Base-by-base conservation (phyloP, 2,888 invertebrate species). In the Callyntrura guangdongensis region DNA sequence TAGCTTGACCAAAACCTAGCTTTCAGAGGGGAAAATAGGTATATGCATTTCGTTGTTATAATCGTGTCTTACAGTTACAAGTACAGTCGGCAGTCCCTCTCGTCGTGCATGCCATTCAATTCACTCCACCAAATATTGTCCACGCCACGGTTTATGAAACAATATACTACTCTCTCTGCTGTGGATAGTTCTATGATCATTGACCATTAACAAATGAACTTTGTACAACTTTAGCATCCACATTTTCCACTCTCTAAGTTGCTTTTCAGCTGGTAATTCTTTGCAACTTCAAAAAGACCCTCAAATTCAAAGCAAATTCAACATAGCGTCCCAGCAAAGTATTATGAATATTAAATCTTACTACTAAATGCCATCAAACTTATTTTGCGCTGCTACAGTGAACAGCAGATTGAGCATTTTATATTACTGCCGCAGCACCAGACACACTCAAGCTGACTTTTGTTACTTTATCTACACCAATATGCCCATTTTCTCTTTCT, bases 381-480 rank as follows among this genome's bases (percentile, higher is more conserved):
- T 36, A 36, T 36, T 36, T 36, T 36, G 36, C 36, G 6, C 36
- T 36, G 36, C 36, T 36, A 36, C 36, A 36, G 36, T 36, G 36
- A 36, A 6, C 36, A 36, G 36, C 2, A 36, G 36, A 36, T 53
- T n/a, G n/a, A 53, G 53, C 14, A 53, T 12, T 53, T 53, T 53
- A n/a, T 53, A n/a, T 53, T 53, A 53, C 53, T 12, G n/a, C 2
- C 12, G 3, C 12, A 2, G 9, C 6, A 45, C 36, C n/a, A 45
- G n/a, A 69, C 67, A 36, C 2, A 36, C 36, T 53, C 14, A 8
- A 69, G 69, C 12, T 45, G 69, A 45, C 36, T 69, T 69, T 69
- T 69, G 69, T 20, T 69, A 69, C 69, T 36, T 69, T 69, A 69
- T 69, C 69, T 69, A 69, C 69, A 69, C 36, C 36, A 69, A 11